Evolutionary conservation across 2,888 invertebrate species (phyloP).

Genomic region (Podabrus alpinus): DNA sequence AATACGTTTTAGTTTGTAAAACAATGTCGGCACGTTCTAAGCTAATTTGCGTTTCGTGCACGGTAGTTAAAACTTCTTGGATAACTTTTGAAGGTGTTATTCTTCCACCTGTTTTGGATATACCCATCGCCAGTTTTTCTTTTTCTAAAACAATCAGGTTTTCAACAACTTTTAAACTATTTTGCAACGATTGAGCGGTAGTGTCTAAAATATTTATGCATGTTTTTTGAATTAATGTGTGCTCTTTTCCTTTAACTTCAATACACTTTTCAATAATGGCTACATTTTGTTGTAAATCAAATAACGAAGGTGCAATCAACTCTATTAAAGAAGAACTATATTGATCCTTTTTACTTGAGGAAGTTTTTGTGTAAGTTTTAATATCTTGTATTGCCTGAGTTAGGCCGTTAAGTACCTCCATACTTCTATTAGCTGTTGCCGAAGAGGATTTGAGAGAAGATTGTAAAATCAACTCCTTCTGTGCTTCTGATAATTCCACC

Average conservation of each 20-base stretch:
- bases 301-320: constrained; percentile 62
- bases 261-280: constrained; percentile 71
- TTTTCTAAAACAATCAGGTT: constrained; percentile 57
- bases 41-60: constrained; percentile 63
- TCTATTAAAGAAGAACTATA: constrained; percentile 62
- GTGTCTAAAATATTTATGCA: constrained; percentile 69
- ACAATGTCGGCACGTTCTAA: constrained; percentile 53
- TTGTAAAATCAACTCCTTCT: constrained; percentile 67
- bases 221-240: constrained; percentile 70
- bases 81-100: constrained; percentile 54
- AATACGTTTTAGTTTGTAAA: constrained; percentile 7
- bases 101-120: constrained; percentile 47
- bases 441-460: constrained; percentile 70
- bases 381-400: constrained; percentile 67
- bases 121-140: constrained; percentile 44
- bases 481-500: constrained; percentile 64
- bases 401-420: constrained; percentile 67
- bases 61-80: constrained; percentile 59
- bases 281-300: constrained; percentile 66
- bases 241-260: constrained; percentile 68
- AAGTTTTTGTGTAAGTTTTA: constrained; percentile 61
- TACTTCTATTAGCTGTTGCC: constrained; percentile 67
- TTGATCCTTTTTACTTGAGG: constrained; percentile 56
- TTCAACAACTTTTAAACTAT: constrained; percentile 60
- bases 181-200: constrained; percentile 62